Conservation (phyloP, 2,888 invertebrate species). For the Dyspetes luteomarginatus region DNA sequence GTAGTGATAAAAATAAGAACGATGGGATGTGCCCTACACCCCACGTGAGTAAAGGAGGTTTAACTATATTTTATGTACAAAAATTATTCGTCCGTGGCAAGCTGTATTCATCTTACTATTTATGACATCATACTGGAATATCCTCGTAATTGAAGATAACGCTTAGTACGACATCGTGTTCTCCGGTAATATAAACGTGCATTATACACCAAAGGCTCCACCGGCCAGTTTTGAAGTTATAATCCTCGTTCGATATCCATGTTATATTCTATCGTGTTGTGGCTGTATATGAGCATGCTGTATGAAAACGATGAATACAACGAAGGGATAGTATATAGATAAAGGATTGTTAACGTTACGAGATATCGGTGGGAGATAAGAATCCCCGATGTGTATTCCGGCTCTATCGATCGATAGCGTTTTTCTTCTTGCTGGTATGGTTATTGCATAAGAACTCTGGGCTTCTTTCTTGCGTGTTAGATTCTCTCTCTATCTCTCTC, state of each 20-base stretch:
- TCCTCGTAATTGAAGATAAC: background rate
- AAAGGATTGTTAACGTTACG: constrained; percentile 54
- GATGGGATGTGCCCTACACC: too few species aligned
- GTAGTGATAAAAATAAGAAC: too few species aligned
- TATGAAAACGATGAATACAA: constrained; percentile 23
- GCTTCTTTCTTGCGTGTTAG: constrained; percentile 64
- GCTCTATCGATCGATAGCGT: constrained; percentile 57
- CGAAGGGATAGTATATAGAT: constrained; percentile 27
- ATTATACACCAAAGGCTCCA: constrained; percentile 13
- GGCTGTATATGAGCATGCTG: constrained; percentile 15
- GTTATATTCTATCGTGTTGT: constrained; percentile 29
- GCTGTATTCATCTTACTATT: background rate
- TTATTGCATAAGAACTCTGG: constrained; percentile 61
- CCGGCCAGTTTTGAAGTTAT: constrained; percentile 29
- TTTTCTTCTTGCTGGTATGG: background rate
- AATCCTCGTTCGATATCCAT: constrained; percentile 30
- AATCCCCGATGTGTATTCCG: constrained; percentile 46
- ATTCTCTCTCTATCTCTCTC: constrained; percentile 15
- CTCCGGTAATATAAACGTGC: background rate
- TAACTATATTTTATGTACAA: background rate
- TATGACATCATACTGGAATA: background rate
- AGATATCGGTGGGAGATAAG: constrained; percentile 62
- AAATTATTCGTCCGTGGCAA: background rate
- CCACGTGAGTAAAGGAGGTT: too few species aligned
- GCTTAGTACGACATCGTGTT: constrained; percentile 23